Evolutionary conservation across 2,888 invertebrate genomes (phyloP).

Genomic region (Rotaria magnacalcarata): DNA sequence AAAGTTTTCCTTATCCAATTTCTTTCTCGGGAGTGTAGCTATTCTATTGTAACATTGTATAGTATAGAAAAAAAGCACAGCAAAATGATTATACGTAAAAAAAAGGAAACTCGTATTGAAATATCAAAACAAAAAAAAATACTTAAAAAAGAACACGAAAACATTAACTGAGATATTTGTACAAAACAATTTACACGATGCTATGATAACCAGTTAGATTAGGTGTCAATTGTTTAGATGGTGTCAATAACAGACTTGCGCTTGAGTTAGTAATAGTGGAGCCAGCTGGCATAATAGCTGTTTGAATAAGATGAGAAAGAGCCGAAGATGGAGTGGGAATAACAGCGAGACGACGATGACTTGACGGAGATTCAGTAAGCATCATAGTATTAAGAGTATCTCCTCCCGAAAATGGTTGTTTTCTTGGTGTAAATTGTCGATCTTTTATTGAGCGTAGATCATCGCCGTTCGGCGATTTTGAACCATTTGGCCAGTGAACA

Average conservation of each 20-base stretch:
- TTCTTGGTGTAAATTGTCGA: slow-evolving; percentile 9
- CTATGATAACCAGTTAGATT: neutral
- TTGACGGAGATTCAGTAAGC: neutral
- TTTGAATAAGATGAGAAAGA: slow-evolving; percentile 21
- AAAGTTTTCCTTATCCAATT: too few species aligned
- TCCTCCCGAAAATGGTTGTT: neutral
- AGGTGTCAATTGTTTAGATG: neutral
- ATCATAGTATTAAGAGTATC: neutral
- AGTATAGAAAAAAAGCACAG: too few species aligned
- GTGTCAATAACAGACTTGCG: neutral
- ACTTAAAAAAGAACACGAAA: too few species aligned
- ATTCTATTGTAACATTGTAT: too few species aligned
- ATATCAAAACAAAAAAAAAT: too few species aligned
- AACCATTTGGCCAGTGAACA: neutral
- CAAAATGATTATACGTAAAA: too few species aligned
- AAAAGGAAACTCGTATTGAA: too few species aligned
- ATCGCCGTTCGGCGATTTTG: neutral
- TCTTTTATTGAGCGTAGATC: neutral
- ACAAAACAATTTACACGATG: neutral
- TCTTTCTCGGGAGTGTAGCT: too few species aligned
- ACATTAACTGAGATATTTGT: too few species aligned
- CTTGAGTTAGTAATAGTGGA: neutral
- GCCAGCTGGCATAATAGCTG: slow-evolving; percentile 14
- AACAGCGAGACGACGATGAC: neutral
- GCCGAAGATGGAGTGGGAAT: slow-evolving; percentile 8